Evolutionary conservation across 2,888 invertebrate species (phyloP).

Genomic region (Coleophora deauratella): DNA sequence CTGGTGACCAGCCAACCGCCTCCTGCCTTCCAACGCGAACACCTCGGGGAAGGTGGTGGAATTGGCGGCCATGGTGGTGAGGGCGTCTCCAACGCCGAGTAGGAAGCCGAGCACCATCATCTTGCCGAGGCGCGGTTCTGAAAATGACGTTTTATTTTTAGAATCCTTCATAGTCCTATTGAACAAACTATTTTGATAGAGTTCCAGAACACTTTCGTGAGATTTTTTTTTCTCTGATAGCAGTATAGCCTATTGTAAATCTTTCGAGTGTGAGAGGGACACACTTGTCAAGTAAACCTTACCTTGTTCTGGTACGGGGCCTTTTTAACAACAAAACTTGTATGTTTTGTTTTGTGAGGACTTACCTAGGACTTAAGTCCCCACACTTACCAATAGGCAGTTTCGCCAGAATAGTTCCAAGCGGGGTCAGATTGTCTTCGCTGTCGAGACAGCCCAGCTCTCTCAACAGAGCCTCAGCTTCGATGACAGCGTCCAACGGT

Average conservation of each 20-base stretch:
- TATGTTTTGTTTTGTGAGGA: too few relatives aligned
- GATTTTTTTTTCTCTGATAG: too few relatives aligned
- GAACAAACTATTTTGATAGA: background rate
- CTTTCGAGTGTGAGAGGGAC: too few relatives aligned
- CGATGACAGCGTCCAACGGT: slow-evolving; percentile 97
- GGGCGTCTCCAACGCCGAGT: slow-evolving; percentile 91
- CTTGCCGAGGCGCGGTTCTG: slow-evolving; percentile 95
- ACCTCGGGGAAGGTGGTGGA: slow-evolving; percentile 97
- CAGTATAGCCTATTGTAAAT: too few relatives aligned
- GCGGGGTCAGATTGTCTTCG: slow-evolving; percentile 91
- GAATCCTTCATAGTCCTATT: background rate
- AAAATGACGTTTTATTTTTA: background rate
- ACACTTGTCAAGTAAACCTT: too few relatives aligned
- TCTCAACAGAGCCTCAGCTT: slow-evolving; percentile 88
- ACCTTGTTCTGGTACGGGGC: too few relatives aligned
- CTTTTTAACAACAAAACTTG: too few relatives aligned
- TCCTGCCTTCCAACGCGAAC: slow-evolving; percentile 83
- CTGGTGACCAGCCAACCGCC: slow-evolving; percentile 88
- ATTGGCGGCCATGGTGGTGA: slow-evolving; percentile 95
- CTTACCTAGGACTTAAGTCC: too few relatives aligned
- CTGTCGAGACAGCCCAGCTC: slow-evolving; percentile 95
- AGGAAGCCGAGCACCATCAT: slow-evolving; percentile 97
- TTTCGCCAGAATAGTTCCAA: slow-evolving; percentile 94
- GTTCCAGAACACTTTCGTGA: too few relatives aligned
- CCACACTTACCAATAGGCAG: slow-evolving; percentile 86